phyloP scores from a whole-genome alignment of 2,888 invertebrate species.

The Diploptera punctata region DNA sequence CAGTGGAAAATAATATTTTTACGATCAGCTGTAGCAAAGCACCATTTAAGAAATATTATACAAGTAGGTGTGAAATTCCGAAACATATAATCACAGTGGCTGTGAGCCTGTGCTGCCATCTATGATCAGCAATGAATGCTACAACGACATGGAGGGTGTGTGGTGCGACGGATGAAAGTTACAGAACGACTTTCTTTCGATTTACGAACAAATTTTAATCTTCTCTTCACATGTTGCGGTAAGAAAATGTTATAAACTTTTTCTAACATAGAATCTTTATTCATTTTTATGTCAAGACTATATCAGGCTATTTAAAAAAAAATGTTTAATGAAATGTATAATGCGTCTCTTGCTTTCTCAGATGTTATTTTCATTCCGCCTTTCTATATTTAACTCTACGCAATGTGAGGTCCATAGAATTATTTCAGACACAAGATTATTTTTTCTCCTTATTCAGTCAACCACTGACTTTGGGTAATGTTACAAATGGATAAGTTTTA shows the following conservation, averaged over 20 bases:
- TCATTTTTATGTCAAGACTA: too few species aligned
- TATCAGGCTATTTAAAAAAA: neutral
- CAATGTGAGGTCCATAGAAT: slow-evolving; percentile 17
- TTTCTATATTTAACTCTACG: slow-evolving; percentile 28
- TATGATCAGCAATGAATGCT: neutral
- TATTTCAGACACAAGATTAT: slow-evolving; percentile 8
- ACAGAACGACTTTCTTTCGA: slow-evolving; percentile 43
- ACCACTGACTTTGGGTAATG: too few species aligned
- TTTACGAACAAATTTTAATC: slow-evolving; percentile 26
- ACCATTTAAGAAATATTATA: neutral
- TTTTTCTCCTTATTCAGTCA: neutral
- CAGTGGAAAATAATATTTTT: neutral
- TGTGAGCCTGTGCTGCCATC: slow-evolving; percentile 36
- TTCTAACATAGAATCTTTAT: neutral
- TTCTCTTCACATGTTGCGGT: slow-evolving; percentile 17
- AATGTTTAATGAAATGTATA: neutral
- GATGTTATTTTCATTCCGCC: slow-evolving; percentile 30
- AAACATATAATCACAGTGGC: too few species aligned
- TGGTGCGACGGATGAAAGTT: slow-evolving; percentile 41
- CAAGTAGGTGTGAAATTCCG: neutral
- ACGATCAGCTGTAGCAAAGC: neutral
- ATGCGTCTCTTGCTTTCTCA: slow-evolving; percentile 16
- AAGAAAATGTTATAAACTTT: neutral
- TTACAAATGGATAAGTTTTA: too few species aligned
- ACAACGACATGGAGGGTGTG: slow-evolving; percentile 42